phyloP scores from a whole-genome alignment of 2,888 invertebrate species.

The Aspidiotus destructor region DNA sequence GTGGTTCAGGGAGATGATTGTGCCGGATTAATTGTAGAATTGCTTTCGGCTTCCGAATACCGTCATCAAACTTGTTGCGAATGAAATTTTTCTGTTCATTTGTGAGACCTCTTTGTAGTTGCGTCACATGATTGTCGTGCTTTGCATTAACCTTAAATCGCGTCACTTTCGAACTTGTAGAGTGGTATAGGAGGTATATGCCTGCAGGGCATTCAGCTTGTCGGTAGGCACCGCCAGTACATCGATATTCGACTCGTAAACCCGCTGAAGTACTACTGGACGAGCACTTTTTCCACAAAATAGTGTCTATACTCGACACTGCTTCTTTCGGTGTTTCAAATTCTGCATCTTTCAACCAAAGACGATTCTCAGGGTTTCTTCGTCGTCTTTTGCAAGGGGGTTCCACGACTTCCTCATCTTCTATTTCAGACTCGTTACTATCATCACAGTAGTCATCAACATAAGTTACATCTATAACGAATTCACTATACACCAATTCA shows the following conservation, averaged over 20 bases:
- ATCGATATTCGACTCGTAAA: slow-evolving; percentile 3
- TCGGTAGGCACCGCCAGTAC: not conserved
- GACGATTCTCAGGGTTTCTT: no score
- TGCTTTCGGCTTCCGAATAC: not conserved
- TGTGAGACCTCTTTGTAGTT: not conserved
- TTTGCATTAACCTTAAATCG: not conserved
- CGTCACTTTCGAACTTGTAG: not conserved
- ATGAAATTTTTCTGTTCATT: not conserved
- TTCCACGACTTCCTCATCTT: no score
- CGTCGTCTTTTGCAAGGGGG: no score
- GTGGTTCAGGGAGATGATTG: no score
- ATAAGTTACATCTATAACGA: no score
- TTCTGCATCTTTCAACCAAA: not conserved
- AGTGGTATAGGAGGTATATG: slow-evolving; percentile 3
- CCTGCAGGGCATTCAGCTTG: not conserved
- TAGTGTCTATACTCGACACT: not conserved
- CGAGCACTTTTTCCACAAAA: not conserved
- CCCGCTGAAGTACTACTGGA: not conserved
- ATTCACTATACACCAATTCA: no score
- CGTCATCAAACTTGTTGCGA: not conserved
- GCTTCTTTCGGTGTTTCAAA: not conserved
- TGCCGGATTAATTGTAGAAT: no score
- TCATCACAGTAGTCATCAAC: no score
- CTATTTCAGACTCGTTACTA: no score
- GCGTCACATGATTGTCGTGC: not conserved